Evolutionary conservation across 2,888 invertebrate species (phyloP).

Genomic region (Idaea straminata): DNA sequence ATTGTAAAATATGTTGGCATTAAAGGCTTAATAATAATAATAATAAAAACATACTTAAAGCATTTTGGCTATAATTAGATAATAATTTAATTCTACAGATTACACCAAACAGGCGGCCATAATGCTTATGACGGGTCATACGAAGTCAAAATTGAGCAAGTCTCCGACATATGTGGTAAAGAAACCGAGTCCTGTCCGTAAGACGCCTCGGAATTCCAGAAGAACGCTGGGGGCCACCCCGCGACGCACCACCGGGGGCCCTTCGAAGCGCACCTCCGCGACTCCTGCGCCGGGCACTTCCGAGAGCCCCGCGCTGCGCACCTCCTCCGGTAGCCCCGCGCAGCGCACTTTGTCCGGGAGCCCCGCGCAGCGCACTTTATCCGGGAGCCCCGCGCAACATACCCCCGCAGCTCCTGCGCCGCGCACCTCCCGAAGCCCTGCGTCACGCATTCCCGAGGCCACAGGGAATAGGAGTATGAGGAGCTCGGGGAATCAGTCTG

Average conservation of each 20-base stretch:
- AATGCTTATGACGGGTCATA: constrained; percentile 68
- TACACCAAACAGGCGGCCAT: constrained; percentile 72
- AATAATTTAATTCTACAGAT: constrained; percentile 41
- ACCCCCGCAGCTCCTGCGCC: constrained; percentile 19
- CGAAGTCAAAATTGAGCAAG: constrained; percentile 33
- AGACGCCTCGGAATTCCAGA: constrained; percentile 13
- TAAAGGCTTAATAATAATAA: too few species aligned
- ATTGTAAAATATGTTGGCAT: too few species aligned
- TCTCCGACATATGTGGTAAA: constrained; percentile 36
- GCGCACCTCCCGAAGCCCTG: constrained; percentile 12
- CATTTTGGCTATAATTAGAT: not conserved
- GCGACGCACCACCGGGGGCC: not conserved
- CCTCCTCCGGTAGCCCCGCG: too few species aligned
- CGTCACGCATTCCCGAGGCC: constrained; percentile 11
- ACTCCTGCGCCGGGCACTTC: not conserved
- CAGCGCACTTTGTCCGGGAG: constrained; percentile 23
- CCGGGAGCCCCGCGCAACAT: too few species aligned
- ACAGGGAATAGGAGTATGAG: too few species aligned
- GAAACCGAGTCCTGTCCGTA: constrained; percentile 33
- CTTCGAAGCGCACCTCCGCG: not conserved
- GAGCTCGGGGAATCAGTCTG: too few species aligned
- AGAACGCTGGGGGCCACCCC: not conserved
- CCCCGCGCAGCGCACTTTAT: constrained; percentile 30
- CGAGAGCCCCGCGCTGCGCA: too few species aligned
- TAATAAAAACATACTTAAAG: too few species aligned